Evolutionary conservation across 2,113 vertebrate species (phyloP), one percentile per base, ranked within the genome.

Genomic region (Propithecus coquereli): DNA sequence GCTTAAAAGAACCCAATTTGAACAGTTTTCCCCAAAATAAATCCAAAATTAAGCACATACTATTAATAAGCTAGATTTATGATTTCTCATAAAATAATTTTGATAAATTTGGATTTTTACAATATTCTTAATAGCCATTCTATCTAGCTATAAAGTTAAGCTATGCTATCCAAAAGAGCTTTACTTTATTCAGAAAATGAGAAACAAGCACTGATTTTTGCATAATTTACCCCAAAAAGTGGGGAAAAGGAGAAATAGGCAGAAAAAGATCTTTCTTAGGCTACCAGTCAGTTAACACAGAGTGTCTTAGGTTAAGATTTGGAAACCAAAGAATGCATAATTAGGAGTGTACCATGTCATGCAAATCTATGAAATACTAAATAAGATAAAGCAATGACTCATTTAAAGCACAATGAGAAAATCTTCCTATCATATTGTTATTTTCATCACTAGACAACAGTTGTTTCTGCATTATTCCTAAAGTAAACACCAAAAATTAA

Each of bases 241-340:
- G 22, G 30, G 23, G 27, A 17, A 73, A 27, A 37, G 43, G 32
- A 81, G 43, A 94, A 86, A 91, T 2, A 79, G 76, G 73, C 80
- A 87, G 52, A 90, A 43, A 94, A 94, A 77, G 34, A 45, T 85
- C 57, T 93, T 91, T 94, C 74, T 96, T 82, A 87, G 85, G 54
- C 37, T 92, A 80, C 71, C 87, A 80, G 57, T 86, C 52, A 65
- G 82, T 95, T 91, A 87, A 86, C 61, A 61, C 0, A 93, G 50
- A 82, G 34, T 65, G 45, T 96, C 37, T 82, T 68, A 63, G 61
- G 12, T 89, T 95, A 96, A 89, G 73, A 95, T 87, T 34, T 94
- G 27, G 37, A 96, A 96, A 95, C 43, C 25, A 81, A 93, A 95
- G 83, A 95, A 95, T 81, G 70, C 22, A 83, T 80, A 91, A 97